Conservation (phyloP, 2,888 invertebrate species). For the Morinoia aosen region DNA sequence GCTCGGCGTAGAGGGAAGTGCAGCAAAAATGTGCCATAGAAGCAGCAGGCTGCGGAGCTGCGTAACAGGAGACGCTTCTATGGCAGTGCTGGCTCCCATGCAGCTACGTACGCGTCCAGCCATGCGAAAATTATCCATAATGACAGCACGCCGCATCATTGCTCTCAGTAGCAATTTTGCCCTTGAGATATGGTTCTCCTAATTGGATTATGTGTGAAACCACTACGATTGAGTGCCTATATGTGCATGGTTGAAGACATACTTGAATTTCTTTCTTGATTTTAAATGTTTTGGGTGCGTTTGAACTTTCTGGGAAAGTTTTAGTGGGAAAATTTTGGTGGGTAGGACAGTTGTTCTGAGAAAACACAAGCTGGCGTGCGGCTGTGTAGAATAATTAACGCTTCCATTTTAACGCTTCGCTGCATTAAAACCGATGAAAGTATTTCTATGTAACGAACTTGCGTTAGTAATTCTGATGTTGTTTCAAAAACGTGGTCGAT, state of each 20-base stretch:
- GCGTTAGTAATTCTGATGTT: no score
- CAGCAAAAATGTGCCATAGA: not conserved
- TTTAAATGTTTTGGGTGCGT: not conserved
- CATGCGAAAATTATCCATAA: not conserved
- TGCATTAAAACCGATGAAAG: no score
- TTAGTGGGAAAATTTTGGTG: not conserved
- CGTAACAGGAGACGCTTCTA: constrained; percentile 13
- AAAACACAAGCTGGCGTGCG: not conserved
- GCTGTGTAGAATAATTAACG: no score
- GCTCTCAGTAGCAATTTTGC: not conserved
- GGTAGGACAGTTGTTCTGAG: not conserved
- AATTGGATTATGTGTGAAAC: not conserved
- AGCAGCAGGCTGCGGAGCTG: not conserved
- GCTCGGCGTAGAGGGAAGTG: not conserved
- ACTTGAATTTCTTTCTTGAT: not conserved
- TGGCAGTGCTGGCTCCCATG: not conserved
- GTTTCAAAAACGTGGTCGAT: no score
- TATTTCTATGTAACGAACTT: no score
- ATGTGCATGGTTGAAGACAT: not conserved
- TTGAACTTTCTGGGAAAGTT: not conserved
- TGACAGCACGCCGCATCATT: not conserved
- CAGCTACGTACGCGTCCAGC: not conserved
- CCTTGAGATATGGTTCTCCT: not conserved
- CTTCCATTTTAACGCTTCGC: no score
- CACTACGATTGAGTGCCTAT: not conserved